A percentile compares a stretch with the other conserved stretches of the same genome.
These are phyloP conservation scores for Lacerta viridis DNA, from an alignment of 2,797 vertebrate species.

Conservation along the genomic window DNA sequence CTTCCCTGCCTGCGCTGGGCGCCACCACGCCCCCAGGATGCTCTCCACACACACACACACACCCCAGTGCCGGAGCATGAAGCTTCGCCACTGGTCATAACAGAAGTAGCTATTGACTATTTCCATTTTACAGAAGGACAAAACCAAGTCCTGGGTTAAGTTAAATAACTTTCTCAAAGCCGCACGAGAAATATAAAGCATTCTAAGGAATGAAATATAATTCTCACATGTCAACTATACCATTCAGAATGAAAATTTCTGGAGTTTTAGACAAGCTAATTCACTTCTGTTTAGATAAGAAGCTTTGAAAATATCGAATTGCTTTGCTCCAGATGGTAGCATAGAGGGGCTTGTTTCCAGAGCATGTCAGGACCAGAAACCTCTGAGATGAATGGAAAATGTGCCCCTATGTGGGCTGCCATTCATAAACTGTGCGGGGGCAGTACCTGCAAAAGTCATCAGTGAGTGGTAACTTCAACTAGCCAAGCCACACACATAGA, in stretches of 20 bases:
- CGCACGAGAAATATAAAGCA: not conserved
- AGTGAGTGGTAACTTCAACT: not conserved
- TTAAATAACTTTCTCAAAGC: not conserved
- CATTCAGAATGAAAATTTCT: slow-evolving; percentile 30
- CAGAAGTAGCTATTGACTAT: not conserved
- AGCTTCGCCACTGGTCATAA: not conserved
- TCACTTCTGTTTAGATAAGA: slow-evolving; percentile 35
- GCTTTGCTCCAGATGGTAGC: not conserved
- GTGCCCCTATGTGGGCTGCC: not conserved
- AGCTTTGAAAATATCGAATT: not conserved
- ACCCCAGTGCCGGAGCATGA: too few species aligned
- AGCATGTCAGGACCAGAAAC: not conserved
- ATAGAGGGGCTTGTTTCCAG: slow-evolving; percentile 7
- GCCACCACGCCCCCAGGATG: too few species aligned
- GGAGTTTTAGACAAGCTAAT: slow-evolving; percentile 44
- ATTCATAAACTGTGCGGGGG: not conserved
- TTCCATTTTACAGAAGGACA: not conserved
- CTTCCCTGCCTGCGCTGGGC: too few species aligned
- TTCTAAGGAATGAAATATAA: not conserved
- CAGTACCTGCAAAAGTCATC: slow-evolving; percentile 30
- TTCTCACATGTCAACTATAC: not conserved
- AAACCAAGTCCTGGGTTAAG: not conserved
- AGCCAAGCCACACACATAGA: slow-evolving; percentile 23
- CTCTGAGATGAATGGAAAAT: not conserved
- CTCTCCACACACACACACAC: accelerated